Evolutionary conservation across 2,113 vertebrate genomes (phyloP).

Genomic region (Mirounga angustirostris): DNA sequence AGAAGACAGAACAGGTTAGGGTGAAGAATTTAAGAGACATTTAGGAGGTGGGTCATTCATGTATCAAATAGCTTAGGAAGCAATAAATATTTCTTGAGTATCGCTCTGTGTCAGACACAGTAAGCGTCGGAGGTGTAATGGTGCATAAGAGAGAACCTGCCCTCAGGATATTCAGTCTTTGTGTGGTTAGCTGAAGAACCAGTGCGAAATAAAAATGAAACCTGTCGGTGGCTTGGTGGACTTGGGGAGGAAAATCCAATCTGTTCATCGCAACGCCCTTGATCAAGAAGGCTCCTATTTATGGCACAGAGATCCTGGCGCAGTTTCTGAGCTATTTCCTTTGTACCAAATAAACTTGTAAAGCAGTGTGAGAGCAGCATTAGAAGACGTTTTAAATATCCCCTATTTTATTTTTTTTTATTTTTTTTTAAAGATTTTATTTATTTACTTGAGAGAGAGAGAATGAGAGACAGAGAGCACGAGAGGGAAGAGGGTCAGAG

Average conservation of each 20-base stretch:
- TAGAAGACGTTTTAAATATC: constrained; percentile 15
- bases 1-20: neutral
- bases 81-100: neutral
- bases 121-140: neutral
- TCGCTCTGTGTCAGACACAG: neutral
- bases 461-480: too few relatives aligned
- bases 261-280: neutral
- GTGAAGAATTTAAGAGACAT: neutral
- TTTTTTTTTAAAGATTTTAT: too few relatives aligned
- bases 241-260: neutral
- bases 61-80: neutral
- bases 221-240: neutral
- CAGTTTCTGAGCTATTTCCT: neutral
- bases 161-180: neutral
- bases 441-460: too few relatives aligned
- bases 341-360: constrained; percentile 35
- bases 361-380: constrained; percentile 5
- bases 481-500: too few relatives aligned
- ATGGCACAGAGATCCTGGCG: neutral
- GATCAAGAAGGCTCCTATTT: neutral
- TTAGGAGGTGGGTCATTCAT: neutral
- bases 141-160: neutral
- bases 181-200: neutral
- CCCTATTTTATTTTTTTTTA: neutral
- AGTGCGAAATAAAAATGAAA: neutral